Evolutionary conservation across 2,797 vertebrate genomes (phyloP), one percentile per base, ranked within the genome.

Genomic region (Periophthalmus magnuspinnatus): DNA sequence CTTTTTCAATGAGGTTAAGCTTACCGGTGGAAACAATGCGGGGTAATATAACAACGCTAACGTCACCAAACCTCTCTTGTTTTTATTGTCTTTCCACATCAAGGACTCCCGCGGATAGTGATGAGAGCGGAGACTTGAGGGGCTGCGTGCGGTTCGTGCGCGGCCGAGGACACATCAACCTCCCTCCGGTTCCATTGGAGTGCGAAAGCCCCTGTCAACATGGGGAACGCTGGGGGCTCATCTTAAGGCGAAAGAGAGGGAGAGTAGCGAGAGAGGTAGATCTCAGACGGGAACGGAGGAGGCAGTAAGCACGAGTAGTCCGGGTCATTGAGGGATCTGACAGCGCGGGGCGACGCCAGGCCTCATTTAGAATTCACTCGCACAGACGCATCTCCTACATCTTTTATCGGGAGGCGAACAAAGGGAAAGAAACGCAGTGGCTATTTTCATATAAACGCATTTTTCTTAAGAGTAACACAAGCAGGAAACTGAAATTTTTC

Each of bases 301-400:
- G 75, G 76, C 71, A 80, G 77, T 71, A 81, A 83, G 75, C 77
- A 68, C 84, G 70, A 77, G 79, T 81, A 76, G 86, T 72, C 75
- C 76, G 70, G 90, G 90, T 92, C 88, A 88, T 82, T 70, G 78
- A 67, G 81, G 82, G 88, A 89, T 89, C 82, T 90, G 89, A 89
- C 87, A 90, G 87, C 67, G 79, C 81, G 91, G 90, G 88, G 86
- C 88, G 84, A 83, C 75, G 85, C 81, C 84, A 77, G 71, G 86
- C 80, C 79, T 91, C 87, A 91, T 93, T 92, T 91, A 85, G 80
- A 87, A 90, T 93, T 91, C 80, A 75, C 83, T 91, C 86, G 75
- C 85, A 81, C 83, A 91, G 87, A 90, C 87, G 87, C 90, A 90
- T 86, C 91, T 90, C 88, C 88, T 93, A 76, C 89, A 91, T 93